Conservation (phyloP, 2,888 invertebrate species). For the Trisateles emortualis region DNA sequence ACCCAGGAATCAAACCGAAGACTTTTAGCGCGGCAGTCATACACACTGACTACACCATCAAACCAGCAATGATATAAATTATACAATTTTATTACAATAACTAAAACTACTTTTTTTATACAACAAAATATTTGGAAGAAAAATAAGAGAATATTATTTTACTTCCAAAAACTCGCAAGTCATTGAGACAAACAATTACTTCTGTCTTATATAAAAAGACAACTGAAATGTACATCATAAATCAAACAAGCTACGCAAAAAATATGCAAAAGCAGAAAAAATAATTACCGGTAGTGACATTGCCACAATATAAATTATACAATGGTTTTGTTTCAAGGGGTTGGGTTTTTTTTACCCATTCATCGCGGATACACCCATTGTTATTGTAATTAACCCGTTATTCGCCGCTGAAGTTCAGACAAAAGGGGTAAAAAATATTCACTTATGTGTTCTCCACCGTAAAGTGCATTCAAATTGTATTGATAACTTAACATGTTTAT, state of each 20-base stretch:
- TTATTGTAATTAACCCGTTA: conserved; percentile 77
- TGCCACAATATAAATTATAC: conserved; percentile 67
- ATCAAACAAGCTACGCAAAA: conserved; percentile 33
- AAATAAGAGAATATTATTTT: too few species aligned
- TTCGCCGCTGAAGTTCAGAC: conserved; percentile 51
- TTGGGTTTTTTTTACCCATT: conserved; percentile 60
- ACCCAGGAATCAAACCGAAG: too few species aligned
- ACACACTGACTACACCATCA: too few species aligned
- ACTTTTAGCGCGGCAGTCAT: too few species aligned
- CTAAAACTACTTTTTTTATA: too few species aligned
- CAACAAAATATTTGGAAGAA: too few species aligned
- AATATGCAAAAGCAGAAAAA: conserved; percentile 45
- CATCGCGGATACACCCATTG: conserved; percentile 65
- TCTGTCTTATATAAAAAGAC: conserved; percentile 4
- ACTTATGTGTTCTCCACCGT: conserved; percentile 2
- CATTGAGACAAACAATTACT: background rate
- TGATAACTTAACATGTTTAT: background rate
- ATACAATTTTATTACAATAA: too few species aligned
- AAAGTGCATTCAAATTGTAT: background rate
- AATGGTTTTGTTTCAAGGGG: conserved; percentile 59
- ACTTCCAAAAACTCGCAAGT: too few species aligned
- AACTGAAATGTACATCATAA: conserved; percentile 25
- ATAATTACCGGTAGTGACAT: conserved; percentile 62
- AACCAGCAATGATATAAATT: too few species aligned
- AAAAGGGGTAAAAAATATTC: conserved; percentile 36